Conservation (phyloP, 2,113 vertebrate genomes). For the Oncorhynchus masou region DNA sequence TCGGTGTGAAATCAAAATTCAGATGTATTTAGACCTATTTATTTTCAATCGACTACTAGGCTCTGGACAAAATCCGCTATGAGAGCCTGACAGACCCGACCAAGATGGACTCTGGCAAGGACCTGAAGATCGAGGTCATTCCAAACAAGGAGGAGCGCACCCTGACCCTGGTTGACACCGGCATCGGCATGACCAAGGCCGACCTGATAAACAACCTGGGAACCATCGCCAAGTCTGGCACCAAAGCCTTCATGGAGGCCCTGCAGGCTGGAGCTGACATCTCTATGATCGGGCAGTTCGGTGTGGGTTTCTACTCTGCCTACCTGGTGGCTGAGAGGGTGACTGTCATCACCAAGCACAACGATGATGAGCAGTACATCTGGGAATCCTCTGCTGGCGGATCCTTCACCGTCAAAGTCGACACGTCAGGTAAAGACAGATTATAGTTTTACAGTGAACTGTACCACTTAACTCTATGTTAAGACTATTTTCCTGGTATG, state of each 20-base stretch:
- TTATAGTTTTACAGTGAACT: not conserved
- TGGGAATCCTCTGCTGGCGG: constrained; percentile 82
- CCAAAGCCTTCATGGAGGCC: constrained; percentile 83
- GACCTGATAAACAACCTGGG: constrained; percentile 82
- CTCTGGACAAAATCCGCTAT: constrained; percentile 81
- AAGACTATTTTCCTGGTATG: not conserved
- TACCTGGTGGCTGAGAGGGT: constrained; percentile 80
- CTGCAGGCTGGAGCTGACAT: constrained; percentile 81
- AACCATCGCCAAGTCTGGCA: constrained; percentile 81
- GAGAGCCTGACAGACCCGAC: constrained; percentile 79
- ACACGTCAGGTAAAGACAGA: constrained; percentile 48
- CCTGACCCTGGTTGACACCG: constrained; percentile 74
- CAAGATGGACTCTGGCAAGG: constrained; percentile 77
- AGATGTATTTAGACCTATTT: not conserved
- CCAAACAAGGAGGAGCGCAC: constrained; percentile 72
- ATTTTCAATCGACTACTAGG: constrained; percentile 44
- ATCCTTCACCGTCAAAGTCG: constrained; percentile 76
- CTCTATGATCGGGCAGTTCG: constrained; percentile 83
- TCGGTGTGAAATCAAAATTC: not conserved
- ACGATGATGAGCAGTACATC: constrained; percentile 79
- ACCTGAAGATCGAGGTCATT: constrained; percentile 79
- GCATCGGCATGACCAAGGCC: constrained; percentile 82
- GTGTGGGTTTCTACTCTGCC: constrained; percentile 82
- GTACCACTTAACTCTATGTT: not conserved
- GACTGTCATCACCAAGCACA: constrained; percentile 79